Evolutionary conservation across 2,113 vertebrate genomes (phyloP), one percentile per base, ranked within the genome.

Genomic region (Lepus americanus): DNA sequence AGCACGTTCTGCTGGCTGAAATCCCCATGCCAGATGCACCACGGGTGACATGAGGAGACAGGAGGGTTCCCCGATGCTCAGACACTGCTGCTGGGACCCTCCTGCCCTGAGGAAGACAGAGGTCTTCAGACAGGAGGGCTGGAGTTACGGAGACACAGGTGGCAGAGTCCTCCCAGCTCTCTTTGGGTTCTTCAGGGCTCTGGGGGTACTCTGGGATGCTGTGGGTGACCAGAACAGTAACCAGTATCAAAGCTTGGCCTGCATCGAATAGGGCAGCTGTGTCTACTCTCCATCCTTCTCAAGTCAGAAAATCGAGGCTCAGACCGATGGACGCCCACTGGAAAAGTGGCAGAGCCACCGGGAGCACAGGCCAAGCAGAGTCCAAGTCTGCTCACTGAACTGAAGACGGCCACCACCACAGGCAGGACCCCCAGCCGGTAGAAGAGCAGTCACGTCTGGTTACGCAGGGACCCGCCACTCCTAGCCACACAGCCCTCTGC

Each of bases 211-310:
- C 10, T 1, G 20, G 23, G 29, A 19, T 12, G 3, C 39, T 31
- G 1, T 9, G 27, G 49, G 23, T 19, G 29, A 31, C 53, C 20
- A 66, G 33, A 51, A 55, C n/a, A 64, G n/a, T 49, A 23, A 10
- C 17, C 3, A 10, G 11, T 12, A 4, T 5, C n/a, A 2, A 2
- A 25, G 72, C 14, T n/a, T 16, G 6, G 13, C 13, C 11, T 6
- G 14, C 6, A 10, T 7, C 51, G 31, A 0, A 6, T 0, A 0
- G 44, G 4, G 55, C 13, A 17, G 5, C 31, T 3, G 33, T 49
- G 3, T 25, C 0, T 10, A 17, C 6, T 25, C 25, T 25, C 33
- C 51, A 53, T 74, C 29, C 73, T 33, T 66, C 73, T 0, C 9
- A 33, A 39, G 33, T 17, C 25, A 39, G 27, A 23, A 81, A 29